Base-by-base conservation (phyloP, 2,797 vertebrate species). In the Parauchenoglanis ngamensis region DNA sequence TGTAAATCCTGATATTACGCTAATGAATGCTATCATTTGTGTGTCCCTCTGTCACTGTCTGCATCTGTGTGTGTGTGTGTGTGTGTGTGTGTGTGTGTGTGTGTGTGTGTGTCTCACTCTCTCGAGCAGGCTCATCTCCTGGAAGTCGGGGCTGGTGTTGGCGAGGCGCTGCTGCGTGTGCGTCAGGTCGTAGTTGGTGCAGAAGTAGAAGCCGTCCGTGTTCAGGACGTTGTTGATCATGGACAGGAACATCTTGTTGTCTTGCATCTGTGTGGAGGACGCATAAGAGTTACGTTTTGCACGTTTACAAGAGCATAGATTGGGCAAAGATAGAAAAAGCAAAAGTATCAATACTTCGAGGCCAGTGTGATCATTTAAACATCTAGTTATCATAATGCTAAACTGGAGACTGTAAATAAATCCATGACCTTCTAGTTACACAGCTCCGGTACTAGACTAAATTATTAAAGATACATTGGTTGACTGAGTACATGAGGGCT, bases 181-280 rank as follows among this genome's bases (percentile, higher is more conserved):
- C 0, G 98, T 99, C 91, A 99, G 92, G 94, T 99, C 98, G 0
- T 97, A 99, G 0, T 97, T 97, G 0, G 97, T 97, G 90, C 97
- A 98, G 94, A 99, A 99, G 95, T 99, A 99, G 95, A 99, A 99
- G 65, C 98, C 98, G 0, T 99, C 98, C 57, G 97, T 96, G 0
- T 92, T 97, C 92, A 99, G 95, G 88, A 99, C 96, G 6, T 96
- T 97, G 94, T 95, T 98, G 61, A 99, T 93, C 98, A 99, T 99
- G 7, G 97, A 93, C 91, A 99, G 94, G 94, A 99, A 99, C 0
- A 96, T 95, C 93, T 98, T 99, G 88, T 99, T 99, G 94, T 99
- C 98, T 93, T 98, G 97, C 88, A 96, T 96, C 98, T 99, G 82
- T 79, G 5, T 31, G 65, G 63, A 63, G 23, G 77, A 75, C 61